Conservation (phyloP, 35 echinoderm and acorn worm species). For the Ptychodera flava region DNA sequence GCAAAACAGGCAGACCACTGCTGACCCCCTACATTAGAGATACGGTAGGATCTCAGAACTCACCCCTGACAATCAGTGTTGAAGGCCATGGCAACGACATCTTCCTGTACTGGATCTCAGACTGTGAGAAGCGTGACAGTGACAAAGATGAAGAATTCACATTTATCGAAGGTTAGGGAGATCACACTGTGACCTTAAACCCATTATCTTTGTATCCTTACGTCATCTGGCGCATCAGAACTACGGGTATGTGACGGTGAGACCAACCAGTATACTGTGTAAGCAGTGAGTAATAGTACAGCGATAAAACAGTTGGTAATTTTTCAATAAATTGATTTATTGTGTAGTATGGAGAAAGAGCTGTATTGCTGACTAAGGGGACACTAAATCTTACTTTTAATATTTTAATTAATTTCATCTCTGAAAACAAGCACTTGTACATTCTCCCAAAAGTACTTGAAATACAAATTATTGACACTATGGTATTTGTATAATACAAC, state of each 20-base stretch:
- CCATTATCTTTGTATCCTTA: background rate
- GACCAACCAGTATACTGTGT: background rate
- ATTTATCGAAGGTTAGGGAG: slow-evolving; percentile 36
- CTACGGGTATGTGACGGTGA: background rate
- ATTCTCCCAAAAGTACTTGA: too few species aligned
- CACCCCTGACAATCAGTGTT: slow-evolving; percentile 51
- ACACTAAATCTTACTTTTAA: too few species aligned
- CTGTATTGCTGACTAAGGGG: too few species aligned
- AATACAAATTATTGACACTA: too few species aligned
- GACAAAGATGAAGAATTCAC: slow-evolving; percentile 69
- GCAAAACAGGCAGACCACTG: slow-evolving; percentile 61
- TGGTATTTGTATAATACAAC: too few species aligned
- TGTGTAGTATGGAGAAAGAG: too few species aligned
- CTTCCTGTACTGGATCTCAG: slow-evolving; percentile 66
- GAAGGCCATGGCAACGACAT: slow-evolving; percentile 72
- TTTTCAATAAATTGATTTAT: too few species aligned
- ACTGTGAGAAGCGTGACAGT: slow-evolving; percentile 26
- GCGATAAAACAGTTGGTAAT: background rate
- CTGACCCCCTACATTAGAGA: slow-evolving; percentile 40
- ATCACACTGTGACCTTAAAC: background rate
- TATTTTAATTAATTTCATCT: too few species aligned
- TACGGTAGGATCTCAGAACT: slow-evolving; percentile 45
- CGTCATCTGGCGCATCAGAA: background rate
- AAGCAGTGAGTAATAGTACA: background rate
- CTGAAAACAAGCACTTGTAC: too few species aligned